Base-by-base conservation (phyloP, 2,888 invertebrate species). In the Hypomecis punctinalis region DNA sequence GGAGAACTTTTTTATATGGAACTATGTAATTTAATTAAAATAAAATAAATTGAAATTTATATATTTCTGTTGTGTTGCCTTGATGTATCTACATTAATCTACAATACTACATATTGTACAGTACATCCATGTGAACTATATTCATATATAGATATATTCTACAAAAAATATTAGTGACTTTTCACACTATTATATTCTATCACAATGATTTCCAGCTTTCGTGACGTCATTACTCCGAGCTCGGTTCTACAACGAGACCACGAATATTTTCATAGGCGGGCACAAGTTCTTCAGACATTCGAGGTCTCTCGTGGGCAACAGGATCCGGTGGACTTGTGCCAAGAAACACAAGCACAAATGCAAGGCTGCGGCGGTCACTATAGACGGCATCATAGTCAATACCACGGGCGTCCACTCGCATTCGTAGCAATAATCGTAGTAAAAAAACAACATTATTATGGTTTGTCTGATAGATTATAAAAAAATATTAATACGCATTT, bases 271-370 rank as follows among this genome's bases (percentile, higher is more conserved):
- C 63, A 86, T 91, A 5, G 90, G 85, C 11, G 90, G 89, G 0
- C 88, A 89, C 73, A 91, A 91, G 70, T 91, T 87, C 79, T 90
- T 87, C 74, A 78, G 91, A 39, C 91, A 92, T 67, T 92, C 91
- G 0, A 76, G 91, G 3, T 89, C 90, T 0, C 77, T 90, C 9
- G 78, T 88, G 58, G 91, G 91, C 0, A 85, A 91, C 68, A 82
- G 91, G 42, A 89, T 91, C 67, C 76, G 92, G 42, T 92, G 92
- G 92, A 89, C 89, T 0, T 92, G 92, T 68, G 81, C 90, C 1
- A 90, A 90, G 77, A 91, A 91, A 74, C 88, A 91, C 53, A 90
- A 88, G 67, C 82, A 87, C 61, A 90, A 91, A 72, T 92, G 91
- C 64, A 89, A 87, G 72, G 91, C 86, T 0, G 87, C 91, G 0